Evolutionary conservation across 1,140 invertebrate genomes (phyloP).

Genomic region (Harlomillsia oculata): DNA sequence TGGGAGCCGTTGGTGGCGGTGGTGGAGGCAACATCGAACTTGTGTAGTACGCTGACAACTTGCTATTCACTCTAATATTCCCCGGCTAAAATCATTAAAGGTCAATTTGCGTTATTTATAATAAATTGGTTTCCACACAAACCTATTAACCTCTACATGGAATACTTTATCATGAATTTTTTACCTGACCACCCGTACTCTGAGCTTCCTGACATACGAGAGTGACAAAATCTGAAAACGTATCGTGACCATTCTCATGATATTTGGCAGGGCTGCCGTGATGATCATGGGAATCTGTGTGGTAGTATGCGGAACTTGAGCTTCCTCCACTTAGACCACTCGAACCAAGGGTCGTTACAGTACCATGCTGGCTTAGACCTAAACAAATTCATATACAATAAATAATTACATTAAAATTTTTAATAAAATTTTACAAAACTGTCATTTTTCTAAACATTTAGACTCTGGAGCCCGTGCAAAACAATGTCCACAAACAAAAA

Average conservation of each 20-base stretch:
- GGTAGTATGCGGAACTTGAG: conserved; percentile 45
- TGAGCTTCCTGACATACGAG: conserved; percentile 90
- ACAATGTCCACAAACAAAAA: too few relatives aligned
- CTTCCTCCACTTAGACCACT: conserved; percentile 54
- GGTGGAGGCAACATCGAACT: conserved; percentile 87
- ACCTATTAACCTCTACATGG: too few relatives aligned
- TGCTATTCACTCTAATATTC: conserved; percentile 38
- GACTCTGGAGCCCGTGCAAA: too few relatives aligned
- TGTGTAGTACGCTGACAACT: conserved; percentile 74
- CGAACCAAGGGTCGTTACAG: conserved; percentile 55
- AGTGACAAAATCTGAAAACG: conserved; percentile 88
- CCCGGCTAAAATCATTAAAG: conserved; percentile 14
- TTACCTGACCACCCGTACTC: conserved; percentile 66
- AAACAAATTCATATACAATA: conserved; percentile 11
- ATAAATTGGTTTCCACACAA: background rate
- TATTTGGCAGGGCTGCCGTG: conserved; percentile 60
- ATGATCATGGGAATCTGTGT: conserved; percentile 45
- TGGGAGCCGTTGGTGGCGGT: conserved; percentile 62
- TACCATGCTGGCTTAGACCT: conserved; percentile 52
- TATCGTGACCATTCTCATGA: conserved; percentile 76
- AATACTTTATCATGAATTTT: too few relatives aligned
- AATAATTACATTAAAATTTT: background rate
- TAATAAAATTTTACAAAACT: background rate
- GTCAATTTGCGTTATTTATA: background rate
- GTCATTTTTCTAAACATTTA: background rate